Conservation (phyloP, 2,888 invertebrate genomes). For the Alviniconcha strummeri region DNA sequence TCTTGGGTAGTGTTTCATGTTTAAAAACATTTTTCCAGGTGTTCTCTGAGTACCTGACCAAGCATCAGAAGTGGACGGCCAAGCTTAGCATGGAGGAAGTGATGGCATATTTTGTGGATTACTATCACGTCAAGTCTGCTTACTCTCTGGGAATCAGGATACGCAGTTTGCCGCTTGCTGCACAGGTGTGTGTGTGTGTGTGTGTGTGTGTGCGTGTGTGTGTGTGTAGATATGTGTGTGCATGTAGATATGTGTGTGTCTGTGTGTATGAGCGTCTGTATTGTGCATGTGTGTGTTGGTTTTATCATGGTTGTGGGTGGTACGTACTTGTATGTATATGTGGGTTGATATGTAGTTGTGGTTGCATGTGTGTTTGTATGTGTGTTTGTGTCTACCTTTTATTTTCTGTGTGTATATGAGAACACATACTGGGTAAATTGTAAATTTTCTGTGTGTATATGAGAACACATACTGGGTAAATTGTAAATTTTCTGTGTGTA, state of each 20-base stretch:
- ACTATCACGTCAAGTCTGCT: constrained; percentile 52
- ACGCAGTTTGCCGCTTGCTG: constrained; percentile 63
- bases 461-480: too few relatives aligned
- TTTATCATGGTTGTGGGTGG: too few relatives aligned
- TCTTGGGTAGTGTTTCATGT: background rate
- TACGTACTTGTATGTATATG: background rate
- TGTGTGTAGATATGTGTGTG: background rate
- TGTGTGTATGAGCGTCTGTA: background rate
- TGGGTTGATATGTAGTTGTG: background rate
- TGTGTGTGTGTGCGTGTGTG: background rate
- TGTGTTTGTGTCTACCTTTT: background rate
- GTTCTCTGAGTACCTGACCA: constrained; percentile 57
- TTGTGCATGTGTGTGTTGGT: background rate
- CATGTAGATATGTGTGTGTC: background rate
- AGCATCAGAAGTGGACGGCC: constrained; percentile 61
- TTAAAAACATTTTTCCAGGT: constrained; percentile 30
- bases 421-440: too few relatives aligned
- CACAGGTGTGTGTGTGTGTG: constrained; percentile 54
- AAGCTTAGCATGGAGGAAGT: constrained; percentile 59
- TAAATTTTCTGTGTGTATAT: too few relatives aligned
- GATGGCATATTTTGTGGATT: constrained; percentile 60
- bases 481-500: too few relatives aligned
- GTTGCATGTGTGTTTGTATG: background rate
- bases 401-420: too few relatives aligned
- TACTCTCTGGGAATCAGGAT: constrained; percentile 67